A percentile compares a stretch with the other conserved stretches of the same genome.
Evolutionary conservation across 2,113 vertebrate genomes (phyloP).

Genomic region (Hemiscyllium ocellatum): DNA sequence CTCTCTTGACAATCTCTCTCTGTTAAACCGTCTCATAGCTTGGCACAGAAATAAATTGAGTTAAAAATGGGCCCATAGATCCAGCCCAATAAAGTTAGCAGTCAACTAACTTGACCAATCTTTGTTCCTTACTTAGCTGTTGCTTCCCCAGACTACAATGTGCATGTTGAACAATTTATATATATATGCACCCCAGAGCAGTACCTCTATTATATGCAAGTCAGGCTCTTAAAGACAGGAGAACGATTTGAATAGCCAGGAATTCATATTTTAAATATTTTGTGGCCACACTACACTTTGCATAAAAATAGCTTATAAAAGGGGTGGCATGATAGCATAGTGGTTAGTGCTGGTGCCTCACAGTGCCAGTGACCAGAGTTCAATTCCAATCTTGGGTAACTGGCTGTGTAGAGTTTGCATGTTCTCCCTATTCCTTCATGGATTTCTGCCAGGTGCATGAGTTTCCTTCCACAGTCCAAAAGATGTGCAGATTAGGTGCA

Average conservation of each 20-base stretch:
- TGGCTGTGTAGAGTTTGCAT: too few species aligned
- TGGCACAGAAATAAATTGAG: neutral
- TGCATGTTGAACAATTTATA: neutral
- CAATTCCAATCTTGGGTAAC: too few species aligned
- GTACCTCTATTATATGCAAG: neutral
- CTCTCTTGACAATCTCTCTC: neutral
- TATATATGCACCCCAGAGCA: neutral
- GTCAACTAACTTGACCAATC: neutral
- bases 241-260: neutral
- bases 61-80: neutral
- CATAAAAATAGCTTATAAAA: neutral
- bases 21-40: neutral
- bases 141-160: neutral
- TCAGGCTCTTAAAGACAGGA: neutral
- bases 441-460: too few species aligned
- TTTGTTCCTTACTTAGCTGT: too few species aligned
- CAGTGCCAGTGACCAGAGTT: too few species aligned
- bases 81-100: neutral
- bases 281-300: neutral
- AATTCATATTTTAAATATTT: neutral
- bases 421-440: too few species aligned
- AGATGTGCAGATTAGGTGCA: too few species aligned
- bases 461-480: too few species aligned
- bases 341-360: too few species aligned
- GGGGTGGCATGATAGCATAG: too few species aligned